Evolutionary conservation across 2,113 vertebrate genomes (phyloP).

Genomic region (Forbesichthys agassizii): DNA sequence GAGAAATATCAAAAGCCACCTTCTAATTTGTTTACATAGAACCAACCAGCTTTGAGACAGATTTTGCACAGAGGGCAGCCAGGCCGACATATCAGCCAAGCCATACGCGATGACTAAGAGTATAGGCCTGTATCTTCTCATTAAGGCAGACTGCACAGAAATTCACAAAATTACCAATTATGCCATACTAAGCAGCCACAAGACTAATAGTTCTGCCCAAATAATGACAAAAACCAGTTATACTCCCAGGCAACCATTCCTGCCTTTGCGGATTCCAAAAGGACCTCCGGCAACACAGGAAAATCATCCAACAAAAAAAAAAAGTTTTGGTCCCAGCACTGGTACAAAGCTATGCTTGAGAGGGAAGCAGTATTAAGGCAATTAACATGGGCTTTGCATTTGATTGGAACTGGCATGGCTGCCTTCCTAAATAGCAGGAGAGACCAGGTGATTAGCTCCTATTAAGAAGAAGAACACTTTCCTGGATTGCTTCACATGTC

Average conservation of each 20-base stretch:
- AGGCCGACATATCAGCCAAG: conserved; percentile 38
- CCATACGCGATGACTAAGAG: conserved; percentile 56
- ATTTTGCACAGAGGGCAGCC: conserved; percentile 33
- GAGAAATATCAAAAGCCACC: too few species aligned
- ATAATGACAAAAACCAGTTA: conserved; percentile 27
- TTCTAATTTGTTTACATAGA: neutral
- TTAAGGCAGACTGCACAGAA: conserved; percentile 49
- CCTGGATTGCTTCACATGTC: conserved; percentile 39
- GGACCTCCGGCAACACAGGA: conserved; percentile 19
- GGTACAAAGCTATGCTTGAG: conserved; percentile 52
- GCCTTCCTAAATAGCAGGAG: conserved; percentile 59
- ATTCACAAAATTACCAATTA: conserved; percentile 60
- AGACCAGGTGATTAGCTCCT: conserved; percentile 61
- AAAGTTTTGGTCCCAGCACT: conserved; percentile 22
- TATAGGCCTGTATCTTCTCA: conserved; percentile 57
- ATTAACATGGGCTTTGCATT: conserved; percentile 70
- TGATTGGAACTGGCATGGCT: conserved; percentile 54
- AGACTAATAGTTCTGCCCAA: conserved; percentile 39
- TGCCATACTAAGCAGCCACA: conserved; percentile 31
- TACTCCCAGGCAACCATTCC: conserved; percentile 6
- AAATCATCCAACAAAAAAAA: conserved; percentile 34
- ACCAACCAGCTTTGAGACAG: conserved; percentile 8
- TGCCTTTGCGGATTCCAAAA: conserved; percentile 26
- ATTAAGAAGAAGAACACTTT: conserved; percentile 56
- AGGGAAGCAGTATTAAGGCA: conserved; percentile 62